Percentiles rank a stretch among this genome's conserved stretches.
These are phyloP conservation scores for Paramuricea clavata DNA, from an alignment of 92 coral and sea anemone species.

Conservation along the genomic window DNA sequence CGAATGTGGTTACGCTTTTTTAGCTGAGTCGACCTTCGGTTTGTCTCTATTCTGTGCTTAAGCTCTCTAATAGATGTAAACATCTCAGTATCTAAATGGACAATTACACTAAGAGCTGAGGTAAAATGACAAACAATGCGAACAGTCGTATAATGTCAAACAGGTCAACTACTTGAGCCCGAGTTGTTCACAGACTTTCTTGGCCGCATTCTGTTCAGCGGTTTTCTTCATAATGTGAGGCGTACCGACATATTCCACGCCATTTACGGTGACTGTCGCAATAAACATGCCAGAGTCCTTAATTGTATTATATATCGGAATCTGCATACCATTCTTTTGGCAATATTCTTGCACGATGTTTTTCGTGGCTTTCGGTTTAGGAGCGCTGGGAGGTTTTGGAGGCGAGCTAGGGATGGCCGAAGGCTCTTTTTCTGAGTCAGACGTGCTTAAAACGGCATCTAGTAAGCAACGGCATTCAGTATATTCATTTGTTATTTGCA, in stretches of 20 bases:
- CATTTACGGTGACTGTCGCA: conserved; percentile 79
- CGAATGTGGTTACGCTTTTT: too few species aligned
- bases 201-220: conserved; percentile 94
- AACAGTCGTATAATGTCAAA: too few species aligned
- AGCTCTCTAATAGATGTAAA: too few species aligned
- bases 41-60: too few species aligned
- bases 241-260: conserved; percentile 69
- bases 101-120: too few species aligned
- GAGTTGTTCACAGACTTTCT: conserved; percentile 80
- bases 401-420: not conserved
- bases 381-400: not conserved
- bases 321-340: conserved; percentile 75
- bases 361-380: conserved; percentile 61
- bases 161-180: conserved; percentile 53
- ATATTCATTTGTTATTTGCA: not conserved
- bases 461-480: conserved; percentile 13
- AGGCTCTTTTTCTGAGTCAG: not conserved
- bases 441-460: conserved; percentile 7
- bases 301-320: conserved; percentile 77
- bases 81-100: too few species aligned
- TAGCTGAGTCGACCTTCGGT: too few species aligned
- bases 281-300: conserved; percentile 72
- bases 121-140: not conserved
- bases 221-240: conserved; percentile 93
- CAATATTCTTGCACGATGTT: conserved; percentile 91